Percentiles rank a stretch among this genome's conserved stretches.
These are phyloP conservation scores for Eclectus roratus DNA, from an alignment of 2,113 vertebrate species.

Conservation along the genomic window DNA sequence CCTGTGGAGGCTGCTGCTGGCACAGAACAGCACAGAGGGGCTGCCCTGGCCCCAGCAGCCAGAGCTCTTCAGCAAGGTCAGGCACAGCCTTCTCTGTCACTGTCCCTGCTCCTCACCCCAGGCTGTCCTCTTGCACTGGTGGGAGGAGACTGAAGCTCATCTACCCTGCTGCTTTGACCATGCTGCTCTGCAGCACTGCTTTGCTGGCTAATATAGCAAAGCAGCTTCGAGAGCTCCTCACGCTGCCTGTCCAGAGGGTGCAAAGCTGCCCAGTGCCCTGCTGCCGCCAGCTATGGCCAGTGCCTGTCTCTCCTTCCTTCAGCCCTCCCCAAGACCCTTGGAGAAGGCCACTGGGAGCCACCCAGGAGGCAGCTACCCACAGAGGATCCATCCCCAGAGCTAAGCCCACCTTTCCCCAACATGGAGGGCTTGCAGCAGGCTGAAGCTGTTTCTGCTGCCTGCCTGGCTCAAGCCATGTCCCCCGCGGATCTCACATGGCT, in stretches of 20 bases:
- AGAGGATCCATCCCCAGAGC: background rate
- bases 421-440: accelerated
- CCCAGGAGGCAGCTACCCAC: background rate
- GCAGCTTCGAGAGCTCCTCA: background rate
- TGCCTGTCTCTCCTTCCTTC: background rate
- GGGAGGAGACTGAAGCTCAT: background rate
- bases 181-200: accelerated
- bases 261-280: background rate
- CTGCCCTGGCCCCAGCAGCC: background rate
- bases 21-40: accelerated
- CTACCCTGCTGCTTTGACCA: background rate
- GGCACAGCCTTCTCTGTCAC: background rate
- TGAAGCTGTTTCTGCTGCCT: background rate
- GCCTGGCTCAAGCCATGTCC: accelerated
- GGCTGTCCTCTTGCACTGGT: background rate
- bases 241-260: accelerated
- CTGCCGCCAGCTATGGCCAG: accelerated
- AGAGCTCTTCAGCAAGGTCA: accelerated
- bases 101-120: background rate
- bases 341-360: background rate
- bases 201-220: background rate
- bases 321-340: background rate
- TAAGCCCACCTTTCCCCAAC: background rate
- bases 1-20: background rate
- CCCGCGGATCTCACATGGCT: background rate